Conservation (phyloP, 2,888 invertebrate species). For the Capitulum mitella region DNA sequence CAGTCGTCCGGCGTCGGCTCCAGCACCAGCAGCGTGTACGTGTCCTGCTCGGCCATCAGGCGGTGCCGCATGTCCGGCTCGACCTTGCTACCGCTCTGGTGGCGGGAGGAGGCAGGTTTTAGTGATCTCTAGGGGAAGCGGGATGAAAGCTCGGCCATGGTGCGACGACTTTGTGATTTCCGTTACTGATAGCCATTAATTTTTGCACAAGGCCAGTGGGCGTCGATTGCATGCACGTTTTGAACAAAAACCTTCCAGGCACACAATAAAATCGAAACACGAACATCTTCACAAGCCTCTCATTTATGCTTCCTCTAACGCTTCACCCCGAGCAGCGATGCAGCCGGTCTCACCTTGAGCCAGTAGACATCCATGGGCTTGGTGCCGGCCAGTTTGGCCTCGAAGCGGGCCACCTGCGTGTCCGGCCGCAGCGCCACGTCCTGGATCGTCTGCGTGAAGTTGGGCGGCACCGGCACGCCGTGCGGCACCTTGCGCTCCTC, state of each 20-base stretch:
- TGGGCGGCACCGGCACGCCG: conserved; percentile 68
- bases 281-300: too few relatives aligned
- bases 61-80: conserved; percentile 83
- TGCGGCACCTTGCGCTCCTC: conserved; percentile 57
- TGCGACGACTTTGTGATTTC: too few relatives aligned
- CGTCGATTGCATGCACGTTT: too few relatives aligned
- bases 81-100: conserved; percentile 78
- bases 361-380: conserved; percentile 90
- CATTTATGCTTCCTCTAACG: too few relatives aligned
- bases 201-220: too few relatives aligned
- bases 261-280: too few relatives aligned
- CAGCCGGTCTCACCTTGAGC: conserved; percentile 51
- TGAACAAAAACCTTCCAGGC: too few relatives aligned
- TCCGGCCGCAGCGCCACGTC: conserved; percentile 60
- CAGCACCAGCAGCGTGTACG: conserved; percentile 78
- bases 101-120: too few relatives aligned
- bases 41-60: conserved; percentile 82
- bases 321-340: too few relatives aligned
- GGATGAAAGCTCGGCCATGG: too few relatives aligned
- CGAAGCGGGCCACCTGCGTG: conserved; percentile 80
- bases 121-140: too few relatives aligned
- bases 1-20: conserved; percentile 73
- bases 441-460: conserved; percentile 78
- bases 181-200: too few relatives aligned
- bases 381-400: conserved; percentile 74